A percentile compares a stretch with the other conserved stretches of the same genome.
These are phyloP conservation scores for Cheilosia pagana DNA, from an alignment of 2,888 invertebrate genomes.

Conservation along the genomic window DNA sequence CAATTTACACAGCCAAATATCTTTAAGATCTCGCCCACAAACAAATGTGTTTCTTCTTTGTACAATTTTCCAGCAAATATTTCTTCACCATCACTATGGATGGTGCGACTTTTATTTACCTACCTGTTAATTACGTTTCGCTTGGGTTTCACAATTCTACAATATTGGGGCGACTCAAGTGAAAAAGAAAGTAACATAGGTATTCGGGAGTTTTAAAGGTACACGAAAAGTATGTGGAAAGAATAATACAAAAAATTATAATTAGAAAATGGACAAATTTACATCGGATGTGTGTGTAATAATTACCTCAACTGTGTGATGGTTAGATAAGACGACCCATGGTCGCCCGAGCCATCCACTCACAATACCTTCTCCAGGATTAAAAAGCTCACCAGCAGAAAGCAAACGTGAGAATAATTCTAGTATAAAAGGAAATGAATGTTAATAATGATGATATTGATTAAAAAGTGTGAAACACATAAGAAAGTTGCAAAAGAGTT, in stretches of 20 bases:
- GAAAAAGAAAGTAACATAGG: constrained; percentile 41
- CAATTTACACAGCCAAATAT: constrained; percentile 19
- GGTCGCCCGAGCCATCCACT: constrained; percentile 77
- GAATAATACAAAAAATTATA: constrained; percentile 29
- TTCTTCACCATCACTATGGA: no score
- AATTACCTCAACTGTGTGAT: constrained; percentile 77
- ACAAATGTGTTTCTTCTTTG: no score
- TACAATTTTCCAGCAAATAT: no score
- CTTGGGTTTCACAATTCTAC: constrained; percentile 32
- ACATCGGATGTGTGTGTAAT: constrained; percentile 11
- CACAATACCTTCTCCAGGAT: constrained; percentile 75
- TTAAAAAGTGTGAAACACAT: neutral
- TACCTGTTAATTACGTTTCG: constrained; percentile 35
- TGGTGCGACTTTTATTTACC: neutral
- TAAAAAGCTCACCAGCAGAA: constrained; percentile 75
- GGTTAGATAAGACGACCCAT: constrained; percentile 76
- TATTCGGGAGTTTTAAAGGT: constrained; percentile 12
- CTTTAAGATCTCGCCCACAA: constrained; percentile 13
- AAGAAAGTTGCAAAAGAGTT: neutral
- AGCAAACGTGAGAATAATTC: constrained; percentile 76
- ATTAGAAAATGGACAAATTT: constrained; percentile 19
- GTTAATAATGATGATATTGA: constrained; percentile 10
- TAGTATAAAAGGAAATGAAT: constrained; percentile 58
- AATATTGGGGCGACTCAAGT: constrained; percentile 15
- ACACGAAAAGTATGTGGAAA: constrained; percentile 10